These are phyloP conservation scores for Scyliorhinus canicula DNA, from an alignment of 2,797 vertebrate species.

Conservation along the genomic window DNA sequence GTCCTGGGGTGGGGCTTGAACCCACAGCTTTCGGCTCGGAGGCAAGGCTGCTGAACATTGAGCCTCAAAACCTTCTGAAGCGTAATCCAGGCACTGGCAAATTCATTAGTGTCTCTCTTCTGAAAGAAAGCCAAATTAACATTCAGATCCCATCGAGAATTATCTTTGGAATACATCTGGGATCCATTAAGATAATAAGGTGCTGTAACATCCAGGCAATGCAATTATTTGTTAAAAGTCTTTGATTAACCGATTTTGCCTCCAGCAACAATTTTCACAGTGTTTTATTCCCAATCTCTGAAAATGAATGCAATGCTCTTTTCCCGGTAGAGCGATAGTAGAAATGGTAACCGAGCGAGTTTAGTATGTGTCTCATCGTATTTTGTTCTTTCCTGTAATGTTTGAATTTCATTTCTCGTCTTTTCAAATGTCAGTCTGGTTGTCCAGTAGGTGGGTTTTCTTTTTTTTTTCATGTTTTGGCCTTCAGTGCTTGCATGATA, in stretches of 20 bases:
- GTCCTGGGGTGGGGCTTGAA: too few species aligned
- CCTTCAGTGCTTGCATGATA: background rate
- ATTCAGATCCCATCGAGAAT: background rate
- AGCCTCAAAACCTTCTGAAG: background rate
- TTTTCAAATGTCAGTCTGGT: background rate
- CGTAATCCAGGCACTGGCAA: background rate
- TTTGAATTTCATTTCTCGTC: background rate
- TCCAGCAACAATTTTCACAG: background rate
- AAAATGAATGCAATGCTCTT: background rate
- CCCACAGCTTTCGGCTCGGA: too few species aligned
- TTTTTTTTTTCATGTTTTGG: background rate
- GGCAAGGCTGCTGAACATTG: too few species aligned
- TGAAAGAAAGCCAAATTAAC: background rate
- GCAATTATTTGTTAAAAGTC: background rate
- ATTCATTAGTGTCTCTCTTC: background rate
- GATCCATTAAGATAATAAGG: background rate
- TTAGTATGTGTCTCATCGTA: background rate
- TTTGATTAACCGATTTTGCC: background rate
- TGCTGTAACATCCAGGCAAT: background rate
- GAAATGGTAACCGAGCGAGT: background rate
- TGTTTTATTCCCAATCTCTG: background rate
- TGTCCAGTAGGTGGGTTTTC: background rate
- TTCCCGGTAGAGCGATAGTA: background rate
- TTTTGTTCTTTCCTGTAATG: background rate
- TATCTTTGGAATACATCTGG: background rate